These are phyloP conservation scores for Clanis bilineata DNA, from an alignment of 2,888 invertebrate genomes.

Conservation along the genomic window DNA sequence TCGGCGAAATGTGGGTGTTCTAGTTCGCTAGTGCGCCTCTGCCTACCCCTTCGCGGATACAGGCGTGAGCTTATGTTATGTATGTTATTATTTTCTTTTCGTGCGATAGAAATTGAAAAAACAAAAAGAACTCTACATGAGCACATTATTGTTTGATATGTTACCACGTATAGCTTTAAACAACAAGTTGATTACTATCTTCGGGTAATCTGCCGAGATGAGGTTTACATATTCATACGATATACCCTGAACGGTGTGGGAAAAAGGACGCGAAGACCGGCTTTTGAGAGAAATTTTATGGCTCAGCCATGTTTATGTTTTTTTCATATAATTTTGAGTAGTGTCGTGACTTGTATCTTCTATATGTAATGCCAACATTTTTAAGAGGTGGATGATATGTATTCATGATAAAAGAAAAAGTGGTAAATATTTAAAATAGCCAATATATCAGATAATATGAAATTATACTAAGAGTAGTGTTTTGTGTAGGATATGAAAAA, in stretches of 20 bases:
- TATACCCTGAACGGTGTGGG: neutral
- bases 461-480: no score
- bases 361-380: neutral
- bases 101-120: no score
- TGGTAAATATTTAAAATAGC: no score
- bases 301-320: neutral
- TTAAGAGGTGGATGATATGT: neutral
- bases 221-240: conserved; percentile 10
- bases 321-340: conserved; percentile 7
- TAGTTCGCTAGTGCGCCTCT: no score
- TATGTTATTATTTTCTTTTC: no score
- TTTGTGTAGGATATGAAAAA: no score
- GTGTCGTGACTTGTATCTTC: conserved; percentile 3
- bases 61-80: no score
- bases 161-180: neutral
- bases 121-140: neutral
- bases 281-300: conserved; percentile 10
- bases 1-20: no score
- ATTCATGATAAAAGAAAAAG: no score
- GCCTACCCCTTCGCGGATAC: no score
- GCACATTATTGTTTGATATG: neutral
- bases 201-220: conserved; percentile 1
- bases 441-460: no score
- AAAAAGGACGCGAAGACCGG: conserved; percentile 7
- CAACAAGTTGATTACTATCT: conserved; percentile 4